Conservation (phyloP, 2,797 vertebrate genomes). For the Salmo trutta region DNA sequence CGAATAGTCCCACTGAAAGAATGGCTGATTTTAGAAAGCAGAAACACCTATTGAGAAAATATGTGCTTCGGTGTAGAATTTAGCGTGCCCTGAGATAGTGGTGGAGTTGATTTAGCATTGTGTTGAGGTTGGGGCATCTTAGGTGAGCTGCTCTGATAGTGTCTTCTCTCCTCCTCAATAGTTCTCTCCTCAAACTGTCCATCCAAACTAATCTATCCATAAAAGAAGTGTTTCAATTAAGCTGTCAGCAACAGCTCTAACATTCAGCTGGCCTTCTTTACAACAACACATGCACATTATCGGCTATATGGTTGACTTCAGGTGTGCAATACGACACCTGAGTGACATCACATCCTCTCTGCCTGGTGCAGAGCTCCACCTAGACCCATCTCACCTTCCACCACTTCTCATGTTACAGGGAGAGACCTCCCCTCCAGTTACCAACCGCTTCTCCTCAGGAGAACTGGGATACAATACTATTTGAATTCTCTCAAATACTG, state of each 20-base stretch:
- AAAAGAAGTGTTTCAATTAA: not conserved
- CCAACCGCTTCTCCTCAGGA: conserved; percentile 16
- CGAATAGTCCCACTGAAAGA: not conserved
- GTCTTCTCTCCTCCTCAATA: not conserved
- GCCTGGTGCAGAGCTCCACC: conserved; percentile 55
- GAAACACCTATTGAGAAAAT: not conserved
- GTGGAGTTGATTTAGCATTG: not conserved
- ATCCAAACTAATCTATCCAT: not conserved
- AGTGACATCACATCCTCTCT: conserved; percentile 70
- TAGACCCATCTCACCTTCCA: conserved; percentile 64
- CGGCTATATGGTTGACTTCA: conserved; percentile 28
- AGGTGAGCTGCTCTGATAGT: not conserved
- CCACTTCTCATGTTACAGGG: conserved; percentile 65
- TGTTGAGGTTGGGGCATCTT: not conserved
- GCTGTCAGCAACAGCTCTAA: not conserved
- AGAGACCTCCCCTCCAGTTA: not conserved
- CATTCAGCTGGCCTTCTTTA: not conserved
- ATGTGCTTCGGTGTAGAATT: not conserved
- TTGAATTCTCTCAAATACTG: not conserved
- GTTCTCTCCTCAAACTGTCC: not conserved
- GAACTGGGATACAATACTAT: not conserved
- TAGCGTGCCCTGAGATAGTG: not conserved
- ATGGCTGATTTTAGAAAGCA: not conserved
- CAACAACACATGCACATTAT: not conserved
- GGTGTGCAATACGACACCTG: conserved; percentile 56